Base-by-base conservation (phyloP, 2,888 invertebrate species). In the Lomographa bimaculata region DNA sequence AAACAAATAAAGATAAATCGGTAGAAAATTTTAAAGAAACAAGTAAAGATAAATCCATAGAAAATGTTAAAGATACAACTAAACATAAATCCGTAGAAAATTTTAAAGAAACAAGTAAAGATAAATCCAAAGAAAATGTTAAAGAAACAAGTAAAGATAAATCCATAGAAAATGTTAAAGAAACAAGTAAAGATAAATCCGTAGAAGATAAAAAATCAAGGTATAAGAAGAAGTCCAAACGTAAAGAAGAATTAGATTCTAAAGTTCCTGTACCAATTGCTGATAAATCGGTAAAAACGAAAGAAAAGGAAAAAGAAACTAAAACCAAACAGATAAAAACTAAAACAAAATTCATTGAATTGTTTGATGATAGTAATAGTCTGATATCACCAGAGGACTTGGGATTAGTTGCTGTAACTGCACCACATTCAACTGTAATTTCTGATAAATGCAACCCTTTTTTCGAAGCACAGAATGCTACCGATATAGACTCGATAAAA, bases 321-420 rank as follows among this genome's bases (percentile, higher is more conserved):
- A 52, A 45, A 44, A 21, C 44, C 19, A 65, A 60, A 37, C n/a
- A n/a, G n/a, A n/a, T n/a, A n/a, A 52, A 61, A 33, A 60, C 53
- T 7, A 64, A 68, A 36, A 58, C 57, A 11, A 84, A 79, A 54
- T 81, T 86, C 43, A 61, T 54, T 38, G 86, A 85, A 39, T 57
- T 86, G 2, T 87, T 86, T 62, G 87, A 85, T 18, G 87, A 89
- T 18, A 82, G 76, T 50, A 76, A 59, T 40, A 87, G 87, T 69
- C 62, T 89, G 45, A 82, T 89, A 55, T 80, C 77, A 14, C 86
- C 83, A 4, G 85, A 83, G 53, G 87, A 89, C 57, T 69, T 89
- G 50, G 82, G 80, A 28, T 54, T 83, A 45, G 45, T 52, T 16
- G 7, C 46, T n/a, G 17, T 39, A 5, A 43, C 47, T 11, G 49